Evolutionary conservation across 2,113 vertebrate genomes (phyloP).

Genomic region (Ammodytes marinus): DNA sequence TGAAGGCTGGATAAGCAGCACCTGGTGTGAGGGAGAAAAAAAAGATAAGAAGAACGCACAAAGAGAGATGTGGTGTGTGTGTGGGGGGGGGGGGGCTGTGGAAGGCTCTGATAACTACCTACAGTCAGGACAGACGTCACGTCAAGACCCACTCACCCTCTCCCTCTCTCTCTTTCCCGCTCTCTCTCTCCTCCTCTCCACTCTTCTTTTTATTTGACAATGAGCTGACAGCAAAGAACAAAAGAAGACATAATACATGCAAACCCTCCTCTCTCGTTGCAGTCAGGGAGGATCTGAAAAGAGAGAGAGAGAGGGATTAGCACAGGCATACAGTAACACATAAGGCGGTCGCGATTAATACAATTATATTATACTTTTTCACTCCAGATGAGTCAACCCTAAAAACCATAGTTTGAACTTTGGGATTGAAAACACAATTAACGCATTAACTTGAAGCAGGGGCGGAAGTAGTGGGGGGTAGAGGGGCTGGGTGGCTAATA

Average conservation of each 20-base stretch:
- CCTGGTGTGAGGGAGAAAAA: constrained; percentile 68
- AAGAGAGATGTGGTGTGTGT: constrained; percentile 20
- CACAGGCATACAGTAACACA: constrained; percentile 37
- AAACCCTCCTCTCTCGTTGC: constrained; percentile 63
- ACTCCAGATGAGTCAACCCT: constrained; percentile 10
- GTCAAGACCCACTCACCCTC: constrained; percentile 20
- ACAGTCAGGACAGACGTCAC: constrained; percentile 29
- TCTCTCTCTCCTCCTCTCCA: constrained; percentile 1
- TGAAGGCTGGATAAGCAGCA: constrained; percentile 69
- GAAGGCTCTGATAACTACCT: constrained; percentile 50
- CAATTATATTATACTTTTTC: constrained; percentile 17
- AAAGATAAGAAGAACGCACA: constrained; percentile 65
- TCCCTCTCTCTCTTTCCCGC: constrained; percentile 10
- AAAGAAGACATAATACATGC: constrained; percentile 74
- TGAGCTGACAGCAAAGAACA: constrained; percentile 71
- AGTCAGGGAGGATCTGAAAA: constrained; percentile 55
- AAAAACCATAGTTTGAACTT: not conserved
- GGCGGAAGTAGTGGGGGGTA: too few species aligned
- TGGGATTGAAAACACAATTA: not conserved
- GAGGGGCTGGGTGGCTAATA: too few species aligned
- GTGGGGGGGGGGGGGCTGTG: constrained; percentile 9
- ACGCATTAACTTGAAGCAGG: too few species aligned
- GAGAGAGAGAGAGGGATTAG: constrained; percentile 47
- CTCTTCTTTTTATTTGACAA: constrained; percentile 45
- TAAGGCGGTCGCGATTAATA: constrained; percentile 26